phyloP scores from a whole-genome alignment of 2,888 invertebrate species.

The Pandemis cinnamomeana region DNA sequence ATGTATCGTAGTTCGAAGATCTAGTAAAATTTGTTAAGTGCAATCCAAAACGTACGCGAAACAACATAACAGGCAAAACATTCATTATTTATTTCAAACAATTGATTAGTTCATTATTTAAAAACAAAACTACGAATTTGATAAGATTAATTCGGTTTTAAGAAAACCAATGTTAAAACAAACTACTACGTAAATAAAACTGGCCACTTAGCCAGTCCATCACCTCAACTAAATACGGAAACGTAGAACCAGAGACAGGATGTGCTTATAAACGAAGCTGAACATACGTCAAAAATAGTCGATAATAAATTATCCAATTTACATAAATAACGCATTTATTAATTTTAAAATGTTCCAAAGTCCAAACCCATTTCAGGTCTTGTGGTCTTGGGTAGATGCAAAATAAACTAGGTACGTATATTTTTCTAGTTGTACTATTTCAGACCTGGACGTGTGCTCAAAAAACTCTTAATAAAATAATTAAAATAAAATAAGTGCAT shows the following conservation, averaged over 20 bases:
- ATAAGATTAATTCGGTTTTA: background rate
- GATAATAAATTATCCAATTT: background rate
- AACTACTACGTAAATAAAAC: slow-evolving; percentile 15
- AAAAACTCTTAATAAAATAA: slow-evolving; percentile 50
- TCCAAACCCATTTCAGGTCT: background rate
- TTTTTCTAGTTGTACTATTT: slow-evolving; percentile 5
- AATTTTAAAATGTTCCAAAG: background rate
- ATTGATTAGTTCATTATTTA: background rate
- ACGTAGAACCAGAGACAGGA: slow-evolving; percentile 22
- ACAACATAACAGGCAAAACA: background rate
- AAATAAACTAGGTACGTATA: background rate
- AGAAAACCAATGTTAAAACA: slow-evolving; percentile 14
- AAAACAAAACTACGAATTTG: background rate
- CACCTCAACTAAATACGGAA: slow-evolving; percentile 32
- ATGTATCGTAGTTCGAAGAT: background rate
- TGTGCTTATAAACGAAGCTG: slow-evolving; percentile 33
- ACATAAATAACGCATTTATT: background rate
- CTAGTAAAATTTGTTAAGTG: background rate
- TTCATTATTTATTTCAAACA: background rate
- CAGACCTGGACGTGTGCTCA: slow-evolving; percentile 37
- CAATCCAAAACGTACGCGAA: background rate
- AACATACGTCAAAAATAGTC: slow-evolving; percentile 24
- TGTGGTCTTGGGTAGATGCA: background rate
- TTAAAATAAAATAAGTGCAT: slow-evolving; percentile 75
- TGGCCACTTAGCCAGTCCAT: slow-evolving; percentile 14